Evolutionary conservation across 2,113 vertebrate species (phyloP).

Genomic region (Dasyornis broadbenti): DNA sequence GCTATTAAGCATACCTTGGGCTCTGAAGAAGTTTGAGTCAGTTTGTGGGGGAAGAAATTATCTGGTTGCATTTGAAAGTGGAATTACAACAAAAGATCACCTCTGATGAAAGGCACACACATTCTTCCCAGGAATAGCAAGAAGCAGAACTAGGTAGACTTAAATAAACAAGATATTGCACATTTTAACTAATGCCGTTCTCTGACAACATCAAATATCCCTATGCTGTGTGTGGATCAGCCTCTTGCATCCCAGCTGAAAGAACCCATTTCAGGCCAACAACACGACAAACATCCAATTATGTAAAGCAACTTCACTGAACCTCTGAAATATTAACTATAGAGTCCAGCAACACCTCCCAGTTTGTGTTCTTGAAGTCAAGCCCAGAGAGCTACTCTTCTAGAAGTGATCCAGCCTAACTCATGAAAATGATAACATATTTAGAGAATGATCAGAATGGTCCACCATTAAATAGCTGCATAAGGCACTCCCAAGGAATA

Average conservation of each 20-base stretch:
- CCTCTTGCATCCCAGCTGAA: not conserved
- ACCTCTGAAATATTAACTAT: not conserved
- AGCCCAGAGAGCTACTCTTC: not conserved
- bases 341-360: not conserved
- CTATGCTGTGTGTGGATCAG: rapidly evolving
- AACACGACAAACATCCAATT: not conserved
- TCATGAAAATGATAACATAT: not conserved
- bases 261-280: not conserved
- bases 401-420: not conserved
- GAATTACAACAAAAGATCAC: not conserved
- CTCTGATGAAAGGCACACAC: not conserved
- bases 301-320: not conserved
- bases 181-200: not conserved
- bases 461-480: not conserved
- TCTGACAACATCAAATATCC: not conserved
- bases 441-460: not conserved
- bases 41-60: not conserved
- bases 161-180: not conserved
- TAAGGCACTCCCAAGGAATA: not conserved
- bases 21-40: not conserved
- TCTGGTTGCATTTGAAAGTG: not conserved
- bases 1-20: not conserved
- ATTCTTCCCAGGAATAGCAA: not conserved
- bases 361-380: not conserved
- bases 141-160: not conserved